A percentile compares a stretch with the other conserved stretches of the same genome.
Conservation (phyloP, 2,797 vertebrate genomes). For the Erpetoichthys calabaricus region DNA sequence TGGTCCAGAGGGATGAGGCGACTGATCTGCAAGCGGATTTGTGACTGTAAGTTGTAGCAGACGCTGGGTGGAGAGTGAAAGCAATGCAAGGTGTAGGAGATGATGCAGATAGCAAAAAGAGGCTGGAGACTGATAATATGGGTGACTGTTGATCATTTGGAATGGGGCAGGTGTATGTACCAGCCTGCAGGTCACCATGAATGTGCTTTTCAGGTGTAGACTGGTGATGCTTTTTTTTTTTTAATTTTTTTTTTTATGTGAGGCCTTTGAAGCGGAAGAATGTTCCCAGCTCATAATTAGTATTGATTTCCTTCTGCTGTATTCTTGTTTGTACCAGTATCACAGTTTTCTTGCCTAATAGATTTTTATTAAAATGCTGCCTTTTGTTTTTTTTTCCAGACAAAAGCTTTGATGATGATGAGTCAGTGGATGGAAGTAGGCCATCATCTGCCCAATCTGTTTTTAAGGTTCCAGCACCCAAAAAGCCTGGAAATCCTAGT, state of each 20-base stretch:
- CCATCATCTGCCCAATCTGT: constrained; percentile 72
- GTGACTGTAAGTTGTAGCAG: constrained; percentile 88
- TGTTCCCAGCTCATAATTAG: constrained; percentile 22
- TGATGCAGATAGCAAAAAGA: too few relatives aligned
- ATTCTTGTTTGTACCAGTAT: not conserved
- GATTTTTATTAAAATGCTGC: constrained; percentile 8
- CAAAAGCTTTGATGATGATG: constrained; percentile 94
- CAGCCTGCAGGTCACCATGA: constrained; percentile 1
- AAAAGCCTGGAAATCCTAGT: constrained; percentile 71
- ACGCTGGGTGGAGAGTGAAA: constrained; percentile 42
- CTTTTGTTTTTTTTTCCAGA: constrained; percentile 44
- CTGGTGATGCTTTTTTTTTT: too few relatives aligned
- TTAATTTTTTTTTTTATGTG: not conserved
- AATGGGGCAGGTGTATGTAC: too few relatives aligned
- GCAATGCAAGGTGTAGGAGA: too few relatives aligned
- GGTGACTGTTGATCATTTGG: too few relatives aligned
- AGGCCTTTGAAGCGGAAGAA: not conserved
- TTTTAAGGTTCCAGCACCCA: constrained; percentile 87
- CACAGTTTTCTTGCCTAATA: not conserved
- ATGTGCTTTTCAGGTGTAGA: too few relatives aligned
- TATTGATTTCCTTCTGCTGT: constrained; percentile 29
- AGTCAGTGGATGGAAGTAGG: constrained; percentile 88
- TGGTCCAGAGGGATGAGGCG: constrained; percentile 73
- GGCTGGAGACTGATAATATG: too few relatives aligned
- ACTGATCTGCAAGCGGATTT: constrained; percentile 95